Evolutionary conservation across 2,888 invertebrate genomes (phyloP).

Genomic region (Eudemis profundana): DNA sequence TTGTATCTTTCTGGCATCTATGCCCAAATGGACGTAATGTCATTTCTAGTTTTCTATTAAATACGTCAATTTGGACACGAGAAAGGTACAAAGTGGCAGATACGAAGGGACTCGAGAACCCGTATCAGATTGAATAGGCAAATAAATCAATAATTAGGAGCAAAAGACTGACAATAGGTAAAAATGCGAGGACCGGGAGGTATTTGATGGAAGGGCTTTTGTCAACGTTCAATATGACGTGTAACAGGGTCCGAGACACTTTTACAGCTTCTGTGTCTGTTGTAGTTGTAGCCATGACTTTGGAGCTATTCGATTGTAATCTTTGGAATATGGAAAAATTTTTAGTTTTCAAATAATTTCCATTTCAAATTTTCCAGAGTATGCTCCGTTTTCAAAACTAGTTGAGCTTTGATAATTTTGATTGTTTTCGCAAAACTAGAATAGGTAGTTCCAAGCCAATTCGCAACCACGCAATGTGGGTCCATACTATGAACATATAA

Average conservation of each 20-base stretch:
- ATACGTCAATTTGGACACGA: not conserved
- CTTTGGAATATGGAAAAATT: not conserved
- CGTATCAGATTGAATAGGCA: constrained; percentile 30
- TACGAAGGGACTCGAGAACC: constrained; percentile 4
- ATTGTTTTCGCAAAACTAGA: constrained; percentile 19
- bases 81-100: not conserved
- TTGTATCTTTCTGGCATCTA: not conserved
- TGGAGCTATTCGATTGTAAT: not conserved
- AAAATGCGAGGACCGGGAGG: constrained; percentile 12
- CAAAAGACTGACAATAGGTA: constrained; percentile 29
- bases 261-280: not conserved
- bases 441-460: not conserved
- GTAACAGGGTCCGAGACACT: constrained; percentile 18
- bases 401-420: constrained; percentile 17
- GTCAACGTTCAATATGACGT: constrained; percentile 1
- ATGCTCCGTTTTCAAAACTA: constrained; percentile 6
- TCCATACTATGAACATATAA: not conserved
- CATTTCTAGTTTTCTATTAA: not conserved
- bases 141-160: constrained; percentile 42
- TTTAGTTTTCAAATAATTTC: not conserved
- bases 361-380: not conserved
- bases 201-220: constrained; percentile 14
- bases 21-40: not conserved
- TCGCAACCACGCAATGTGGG: too few species aligned
- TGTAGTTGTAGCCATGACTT: not conserved